phyloP scores from a whole-genome alignment of 2,797 vertebrate species.

The Arvicola amphibius region DNA sequence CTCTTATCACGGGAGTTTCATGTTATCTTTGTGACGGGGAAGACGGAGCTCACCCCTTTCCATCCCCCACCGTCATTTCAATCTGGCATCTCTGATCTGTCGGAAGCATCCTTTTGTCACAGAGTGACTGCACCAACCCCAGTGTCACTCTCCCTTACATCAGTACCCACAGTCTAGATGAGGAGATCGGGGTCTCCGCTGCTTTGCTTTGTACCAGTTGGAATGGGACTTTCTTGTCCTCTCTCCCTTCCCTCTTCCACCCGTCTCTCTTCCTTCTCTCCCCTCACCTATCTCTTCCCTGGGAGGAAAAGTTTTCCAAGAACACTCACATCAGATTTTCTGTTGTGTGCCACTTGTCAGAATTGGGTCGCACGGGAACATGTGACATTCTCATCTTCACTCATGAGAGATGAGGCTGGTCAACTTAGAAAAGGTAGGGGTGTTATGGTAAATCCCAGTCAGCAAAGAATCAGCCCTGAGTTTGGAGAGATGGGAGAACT shows the following conservation, averaged over 20 bases:
- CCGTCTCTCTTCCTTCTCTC: background rate
- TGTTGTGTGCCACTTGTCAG: background rate
- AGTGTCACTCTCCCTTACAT: background rate
- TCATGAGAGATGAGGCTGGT: background rate
- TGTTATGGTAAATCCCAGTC: too few species aligned
- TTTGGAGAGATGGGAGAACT: background rate
- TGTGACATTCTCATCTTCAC: background rate
- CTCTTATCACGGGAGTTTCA: background rate
- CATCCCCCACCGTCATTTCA: background rate
- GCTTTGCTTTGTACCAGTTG: background rate
- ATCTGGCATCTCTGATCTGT: background rate
- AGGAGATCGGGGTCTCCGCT: background rate
- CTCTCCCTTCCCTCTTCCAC: background rate
- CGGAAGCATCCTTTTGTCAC: constrained; percentile 27
- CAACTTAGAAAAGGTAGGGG: background rate
- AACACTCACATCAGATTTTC: background rate
- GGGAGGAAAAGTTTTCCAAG: background rate
- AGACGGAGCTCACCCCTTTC: background rate
- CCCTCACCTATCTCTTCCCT: background rate
- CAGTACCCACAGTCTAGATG: background rate
- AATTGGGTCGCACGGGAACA: background rate
- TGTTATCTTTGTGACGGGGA: background rate
- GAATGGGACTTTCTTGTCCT: background rate
- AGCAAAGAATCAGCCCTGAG: background rate
- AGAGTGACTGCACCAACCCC: background rate